Conservation (phyloP, 2,113 vertebrate genomes). For the Zosterops hypoxanthus region DNA sequence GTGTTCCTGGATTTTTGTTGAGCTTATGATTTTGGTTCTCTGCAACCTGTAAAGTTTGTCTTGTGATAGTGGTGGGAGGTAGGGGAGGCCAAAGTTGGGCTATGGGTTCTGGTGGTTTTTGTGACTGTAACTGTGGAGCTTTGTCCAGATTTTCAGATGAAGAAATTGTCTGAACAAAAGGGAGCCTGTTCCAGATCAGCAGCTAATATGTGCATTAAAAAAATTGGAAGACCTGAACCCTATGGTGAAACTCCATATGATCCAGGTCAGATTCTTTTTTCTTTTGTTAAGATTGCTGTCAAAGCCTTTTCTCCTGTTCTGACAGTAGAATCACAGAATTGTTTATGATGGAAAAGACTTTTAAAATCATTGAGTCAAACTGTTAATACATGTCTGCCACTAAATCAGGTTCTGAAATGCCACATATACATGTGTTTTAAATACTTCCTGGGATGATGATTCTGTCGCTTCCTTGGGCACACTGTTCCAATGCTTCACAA, state of each 20-base stretch:
- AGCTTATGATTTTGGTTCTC: background rate
- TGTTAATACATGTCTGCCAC: too few relatives aligned
- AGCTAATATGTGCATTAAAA: background rate
- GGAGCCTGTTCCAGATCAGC: background rate
- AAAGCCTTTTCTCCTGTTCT: background rate
- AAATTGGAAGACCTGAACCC: background rate
- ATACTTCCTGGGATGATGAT: background rate
- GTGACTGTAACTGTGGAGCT: background rate
- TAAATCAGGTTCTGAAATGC: background rate
- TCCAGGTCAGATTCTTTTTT: background rate
- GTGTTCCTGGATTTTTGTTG: background rate
- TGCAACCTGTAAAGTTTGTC: background rate
- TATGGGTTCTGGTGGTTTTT: background rate
- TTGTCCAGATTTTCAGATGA: background rate
- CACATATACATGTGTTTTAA: rapidly evolving
- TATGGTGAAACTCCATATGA: background rate
- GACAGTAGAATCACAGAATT: background rate
- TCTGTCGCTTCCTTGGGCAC: background rate
- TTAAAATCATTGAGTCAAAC: background rate
- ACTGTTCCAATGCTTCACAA: background rate
- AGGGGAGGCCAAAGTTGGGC: background rate
- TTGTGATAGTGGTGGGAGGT: background rate
- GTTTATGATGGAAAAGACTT: background rate
- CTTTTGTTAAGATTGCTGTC: background rate
- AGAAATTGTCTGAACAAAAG: background rate